Evolutionary conservation across 2,888 invertebrate species (phyloP), one percentile per base, ranked within the genome.

Genomic region (Conomelus anceps): DNA sequence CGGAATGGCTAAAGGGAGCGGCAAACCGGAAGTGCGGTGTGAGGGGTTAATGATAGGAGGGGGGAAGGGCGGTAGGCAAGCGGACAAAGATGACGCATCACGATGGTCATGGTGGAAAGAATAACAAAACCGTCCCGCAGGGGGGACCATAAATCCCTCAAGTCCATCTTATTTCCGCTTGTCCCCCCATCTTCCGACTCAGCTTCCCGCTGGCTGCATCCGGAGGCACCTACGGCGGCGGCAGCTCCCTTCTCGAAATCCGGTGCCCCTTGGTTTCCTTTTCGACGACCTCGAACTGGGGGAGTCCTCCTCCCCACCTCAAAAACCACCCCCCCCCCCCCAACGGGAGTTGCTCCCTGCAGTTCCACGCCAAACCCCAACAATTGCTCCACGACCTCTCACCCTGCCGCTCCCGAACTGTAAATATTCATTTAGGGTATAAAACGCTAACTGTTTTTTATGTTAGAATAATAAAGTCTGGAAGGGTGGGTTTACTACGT

Each of bases 131-230:
- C 86, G 86, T 26, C 86, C 29, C 86, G 86, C 86, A 26, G 86
- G 86, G 86, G 86, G 26, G 13, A 20, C 22, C 86, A 86, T 86
- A 86, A 86, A 86, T 86, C 86, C 86, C 86, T 86, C 86, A 86
- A 86, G 86, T 86, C 86, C 86, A 86, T 86, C 86, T 86, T 86
- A 86, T 86, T 86, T 86, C 86, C 86, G 86, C 86, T 86, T 86
- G 86, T 86, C 23, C 86, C 86, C 86, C 24, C 86, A 20, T 86
- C 86, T 26, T 29, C 86, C 86, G 29, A 86, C 86, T 26, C 86
- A 86, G 86, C 29, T 86, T 26, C 86, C 86, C 86, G 24, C 86
- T 24, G 86, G 86, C 24, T 29, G 23, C 23, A 29, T 26, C 86
- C 24, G 23, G 23, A 22, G 24, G 23, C 23, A 23, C 86, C 86